These are phyloP conservation scores for Chiloscyllium punctatum DNA, from an alignment of 2,797 vertebrate species.

Conservation along the genomic window DNA sequence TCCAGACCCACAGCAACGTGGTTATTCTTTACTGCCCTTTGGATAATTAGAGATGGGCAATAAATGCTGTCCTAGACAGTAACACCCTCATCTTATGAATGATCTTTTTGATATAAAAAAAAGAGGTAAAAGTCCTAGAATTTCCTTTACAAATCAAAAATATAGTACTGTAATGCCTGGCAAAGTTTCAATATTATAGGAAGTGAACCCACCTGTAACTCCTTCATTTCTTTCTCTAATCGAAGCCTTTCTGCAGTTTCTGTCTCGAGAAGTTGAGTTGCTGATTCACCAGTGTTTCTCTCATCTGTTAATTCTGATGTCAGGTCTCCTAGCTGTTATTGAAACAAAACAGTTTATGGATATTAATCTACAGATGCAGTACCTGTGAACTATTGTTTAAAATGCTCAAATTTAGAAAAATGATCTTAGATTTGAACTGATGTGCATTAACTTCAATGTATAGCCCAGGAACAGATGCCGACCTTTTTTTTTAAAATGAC, in stretches of 20 bases:
- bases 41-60: too few species aligned
- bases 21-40: too few species aligned
- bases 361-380: not conserved
- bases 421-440: not conserved
- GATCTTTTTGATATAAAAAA: too few species aligned
- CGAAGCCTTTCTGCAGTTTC: slow-evolving; percentile 84
- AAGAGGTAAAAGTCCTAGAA: not conserved
- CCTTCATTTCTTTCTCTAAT: slow-evolving; percentile 89
- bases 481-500: not conserved
- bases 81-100: too few species aligned
- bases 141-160: not conserved
- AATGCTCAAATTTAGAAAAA: not conserved
- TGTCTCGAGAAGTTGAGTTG: slow-evolving; percentile 85
- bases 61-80: too few species aligned
- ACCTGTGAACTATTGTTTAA: not conserved
- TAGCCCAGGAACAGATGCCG: not conserved
- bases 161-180: not conserved
- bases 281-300: slow-evolving; percentile 85
- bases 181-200: not conserved
- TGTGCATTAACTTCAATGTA: not conserved
- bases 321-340: slow-evolving; percentile 79
- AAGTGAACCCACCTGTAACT: slow-evolving; percentile 73
- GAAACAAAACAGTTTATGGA: slow-evolving; percentile 24
- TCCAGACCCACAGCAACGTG: too few species aligned
- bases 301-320: slow-evolving; percentile 91